Base-by-base conservation (phyloP, 2,888 invertebrate species). In the Sylvicola cinctus region DNA sequence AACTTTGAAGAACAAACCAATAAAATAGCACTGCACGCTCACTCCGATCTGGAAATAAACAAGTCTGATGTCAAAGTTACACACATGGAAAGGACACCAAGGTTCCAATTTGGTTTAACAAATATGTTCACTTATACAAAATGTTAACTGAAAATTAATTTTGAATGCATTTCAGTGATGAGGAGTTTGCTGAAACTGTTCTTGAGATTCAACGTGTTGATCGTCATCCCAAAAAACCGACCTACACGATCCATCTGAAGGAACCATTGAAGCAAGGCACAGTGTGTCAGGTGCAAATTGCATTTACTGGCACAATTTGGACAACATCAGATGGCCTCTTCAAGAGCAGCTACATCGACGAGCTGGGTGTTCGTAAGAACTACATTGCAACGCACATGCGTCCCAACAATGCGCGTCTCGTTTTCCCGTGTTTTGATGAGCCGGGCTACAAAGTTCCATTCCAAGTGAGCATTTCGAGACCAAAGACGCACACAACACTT, bases 341-440 rank as follows among this genome's bases (percentile, higher is more conserved):
- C 47, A 71, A 68, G 46, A 69, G 69, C 20, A 65, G 62, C 29
- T 81, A 78, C 46, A 43, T 55, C n/a, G 61, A 55, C 35, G 50
- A 53, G 0, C 54, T 48, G 1, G 54, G 55, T 3, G 49, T 13
- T 28, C 39, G 12, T 42, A 68, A 68, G 43, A 62, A 64, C 45
- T 74, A 74, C 45, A 64, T 72, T 13, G 76, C 70, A 0, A 74
- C 78, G 0, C 68, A 76, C 45, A 58, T 80, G 39, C 61, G 76
- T 27, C 74, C 77, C 0, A 74, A 75, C 49, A 68, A 77, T 46
- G 80, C 81, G 0, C 62, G 77, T n/a, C 63, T 66, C 14, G 61
- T 80, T 43, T 83, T 84, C 49, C 83, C 83, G 0, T 83, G 83
- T 46, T 79, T 80, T 50, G 81, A 83, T 48, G 78, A 80, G 46